Evolutionary conservation across 2,113 vertebrate genomes (phyloP).

Genomic region (Megaptera novaeangliae): DNA sequence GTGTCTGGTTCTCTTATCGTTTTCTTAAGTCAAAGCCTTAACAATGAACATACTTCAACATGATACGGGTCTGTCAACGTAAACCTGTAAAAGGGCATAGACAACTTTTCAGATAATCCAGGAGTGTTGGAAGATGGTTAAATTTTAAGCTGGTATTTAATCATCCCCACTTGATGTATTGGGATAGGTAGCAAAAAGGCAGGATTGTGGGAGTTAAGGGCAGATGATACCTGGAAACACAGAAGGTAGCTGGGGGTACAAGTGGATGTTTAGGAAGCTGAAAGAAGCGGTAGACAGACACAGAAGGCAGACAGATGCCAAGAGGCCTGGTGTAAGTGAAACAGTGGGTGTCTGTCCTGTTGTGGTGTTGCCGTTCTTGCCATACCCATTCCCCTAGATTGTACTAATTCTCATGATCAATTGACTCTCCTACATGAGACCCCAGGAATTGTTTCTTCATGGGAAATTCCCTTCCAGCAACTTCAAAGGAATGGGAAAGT

Average conservation of each 20-base stretch:
- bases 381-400: not conserved
- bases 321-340: not conserved
- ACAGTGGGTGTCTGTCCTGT: not conserved
- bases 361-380: not conserved
- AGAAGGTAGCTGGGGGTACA: not conserved
- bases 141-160: not conserved
- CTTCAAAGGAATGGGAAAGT: slow-evolving; percentile 9
- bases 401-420: not conserved
- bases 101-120: not conserved
- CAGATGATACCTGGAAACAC: not conserved
- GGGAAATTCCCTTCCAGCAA: not conserved
- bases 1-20: slow-evolving; percentile 58
- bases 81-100: slow-evolving; percentile 14
- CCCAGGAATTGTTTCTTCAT: not conserved
- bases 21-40: slow-evolving; percentile 77
- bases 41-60: slow-evolving; percentile 46
- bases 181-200: not conserved
- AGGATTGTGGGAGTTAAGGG: not conserved
- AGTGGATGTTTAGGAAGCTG: not conserved
- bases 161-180: not conserved
- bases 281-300: not conserved
- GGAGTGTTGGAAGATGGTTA: not conserved
- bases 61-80: slow-evolving; percentile 59
- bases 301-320: not conserved
- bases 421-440: not conserved